These are phyloP conservation scores for Ceriagrion tenellum DNA, from an alignment of 2,888 invertebrate species.

Conservation along the genomic window DNA sequence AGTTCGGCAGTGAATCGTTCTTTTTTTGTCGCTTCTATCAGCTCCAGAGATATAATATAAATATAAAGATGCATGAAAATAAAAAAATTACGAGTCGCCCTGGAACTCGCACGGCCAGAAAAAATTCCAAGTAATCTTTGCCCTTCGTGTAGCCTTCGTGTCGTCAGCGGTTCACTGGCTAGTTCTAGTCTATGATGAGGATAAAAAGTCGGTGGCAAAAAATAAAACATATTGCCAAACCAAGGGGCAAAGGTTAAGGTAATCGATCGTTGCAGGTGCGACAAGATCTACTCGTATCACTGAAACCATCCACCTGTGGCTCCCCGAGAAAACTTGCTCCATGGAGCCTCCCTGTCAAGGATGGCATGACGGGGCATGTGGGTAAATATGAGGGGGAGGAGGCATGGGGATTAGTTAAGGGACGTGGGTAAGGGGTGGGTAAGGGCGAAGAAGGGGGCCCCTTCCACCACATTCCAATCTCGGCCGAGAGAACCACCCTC, in stretches of 20 bases:
- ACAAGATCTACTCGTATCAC: not conserved
- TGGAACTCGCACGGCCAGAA: too few species aligned
- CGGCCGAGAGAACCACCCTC: not conserved
- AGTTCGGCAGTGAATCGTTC: too few species aligned
- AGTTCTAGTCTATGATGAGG: too few species aligned
- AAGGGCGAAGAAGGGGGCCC: not conserved
- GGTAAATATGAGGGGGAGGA: not conserved
- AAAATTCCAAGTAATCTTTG: too few species aligned
- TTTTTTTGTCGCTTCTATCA: too few species aligned
- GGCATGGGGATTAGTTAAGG: not conserved
- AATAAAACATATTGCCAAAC: too few species aligned
- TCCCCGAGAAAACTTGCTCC: not conserved
- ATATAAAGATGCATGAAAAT: too few species aligned
- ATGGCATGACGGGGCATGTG: not conserved
- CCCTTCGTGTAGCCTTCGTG: too few species aligned
- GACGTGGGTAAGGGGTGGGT: not conserved
- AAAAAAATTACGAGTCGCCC: too few species aligned
- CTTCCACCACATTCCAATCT: constrained; percentile 9
- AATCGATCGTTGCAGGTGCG: not conserved
- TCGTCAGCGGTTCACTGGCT: too few species aligned
- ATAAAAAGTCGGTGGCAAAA: too few species aligned
- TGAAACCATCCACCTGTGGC: not conserved
- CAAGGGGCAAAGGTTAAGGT: not conserved
- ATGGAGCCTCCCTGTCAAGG: not conserved
- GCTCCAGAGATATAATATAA: too few species aligned